Conservation (phyloP, 1,140 invertebrate genomes). For the Thaumetopoea pityocampa region DNA sequence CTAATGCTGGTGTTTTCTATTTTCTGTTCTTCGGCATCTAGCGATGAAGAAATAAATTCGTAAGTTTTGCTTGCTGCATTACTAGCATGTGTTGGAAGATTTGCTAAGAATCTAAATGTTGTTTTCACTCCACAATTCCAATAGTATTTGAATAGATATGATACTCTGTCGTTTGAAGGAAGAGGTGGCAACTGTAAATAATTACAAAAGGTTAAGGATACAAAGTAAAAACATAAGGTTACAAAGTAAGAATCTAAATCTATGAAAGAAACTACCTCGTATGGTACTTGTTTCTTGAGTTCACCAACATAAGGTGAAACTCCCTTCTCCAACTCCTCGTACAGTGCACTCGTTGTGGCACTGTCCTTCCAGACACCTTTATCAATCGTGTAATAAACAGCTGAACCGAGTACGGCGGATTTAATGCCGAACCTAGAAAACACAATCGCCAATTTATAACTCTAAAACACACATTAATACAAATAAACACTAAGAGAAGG, state of each 20-base stretch:
- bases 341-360: conserved; percentile 68
- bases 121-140: conserved; percentile 77
- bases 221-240: not conserved
- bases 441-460: not conserved
- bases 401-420: conserved; percentile 67
- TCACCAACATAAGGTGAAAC: conserved; percentile 74
- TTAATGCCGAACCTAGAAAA: conserved; percentile 73
- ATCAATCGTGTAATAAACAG: conserved; percentile 74
- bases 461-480: not conserved
- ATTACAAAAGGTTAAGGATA: conserved; percentile 6
- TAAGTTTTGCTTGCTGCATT: conserved; percentile 58
- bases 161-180: conserved; percentile 70
- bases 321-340: conserved; percentile 69
- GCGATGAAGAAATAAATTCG: conserved; percentile 41
- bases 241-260: not conserved
- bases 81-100: conserved; percentile 64
- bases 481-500: not conserved
- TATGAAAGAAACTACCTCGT: conserved; percentile 61
- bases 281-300: conserved; percentile 72
- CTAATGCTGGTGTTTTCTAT: conserved; percentile 21
- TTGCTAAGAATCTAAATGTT: conserved; percentile 71
- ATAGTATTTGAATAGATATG: conserved; percentile 73
- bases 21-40: conserved; percentile 37
- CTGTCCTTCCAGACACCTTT: conserved; percentile 78
- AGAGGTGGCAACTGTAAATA: conserved; percentile 74